Conservation (phyloP, 2,888 invertebrate genomes). For the Pachliopta kotzebuea region DNA sequence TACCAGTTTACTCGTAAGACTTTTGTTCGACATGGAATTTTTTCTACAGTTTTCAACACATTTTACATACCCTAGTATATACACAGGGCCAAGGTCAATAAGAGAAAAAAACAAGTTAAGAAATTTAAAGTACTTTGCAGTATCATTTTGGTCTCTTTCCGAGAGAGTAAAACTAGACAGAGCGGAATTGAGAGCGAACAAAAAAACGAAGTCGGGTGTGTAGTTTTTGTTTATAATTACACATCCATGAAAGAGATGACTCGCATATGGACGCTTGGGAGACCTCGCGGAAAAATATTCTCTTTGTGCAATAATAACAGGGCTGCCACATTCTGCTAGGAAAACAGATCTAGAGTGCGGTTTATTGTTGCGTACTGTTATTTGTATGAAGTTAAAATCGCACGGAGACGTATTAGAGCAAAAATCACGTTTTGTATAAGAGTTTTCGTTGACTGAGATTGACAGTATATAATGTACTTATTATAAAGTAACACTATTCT, state of each 20-base stretch:
- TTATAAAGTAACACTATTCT: too few relatives aligned
- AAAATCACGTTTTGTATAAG: too few relatives aligned
- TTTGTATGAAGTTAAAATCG: too few relatives aligned
- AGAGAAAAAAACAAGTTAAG: neutral
- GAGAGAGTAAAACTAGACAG: constrained; percentile 33
- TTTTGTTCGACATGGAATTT: too few relatives aligned
- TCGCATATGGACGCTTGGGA: constrained; percentile 69
- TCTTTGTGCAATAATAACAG: constrained; percentile 71
- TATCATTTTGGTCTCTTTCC: constrained; percentile 17
- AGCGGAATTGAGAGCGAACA: constrained; percentile 42
- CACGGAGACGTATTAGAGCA: too few relatives aligned
- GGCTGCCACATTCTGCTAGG: constrained; percentile 45
- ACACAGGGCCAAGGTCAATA: neutral
- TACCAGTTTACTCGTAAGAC: too few relatives aligned
- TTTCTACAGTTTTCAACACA: too few relatives aligned
- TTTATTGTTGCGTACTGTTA: too few relatives aligned
- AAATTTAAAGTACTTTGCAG: constrained; percentile 9
- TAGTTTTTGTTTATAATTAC: constrained; percentile 67
- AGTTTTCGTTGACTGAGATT: too few relatives aligned
- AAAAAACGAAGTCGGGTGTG: constrained; percentile 50
- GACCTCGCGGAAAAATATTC: constrained; percentile 62
- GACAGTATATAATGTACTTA: too few relatives aligned
- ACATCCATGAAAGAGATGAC: constrained; percentile 47
- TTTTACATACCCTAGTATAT: too few relatives aligned
- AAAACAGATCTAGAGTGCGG: too few relatives aligned